These are phyloP conservation scores for Diloba caeruleocephala DNA, from an alignment of 2,888 invertebrate species.

Conservation along the genomic window DNA sequence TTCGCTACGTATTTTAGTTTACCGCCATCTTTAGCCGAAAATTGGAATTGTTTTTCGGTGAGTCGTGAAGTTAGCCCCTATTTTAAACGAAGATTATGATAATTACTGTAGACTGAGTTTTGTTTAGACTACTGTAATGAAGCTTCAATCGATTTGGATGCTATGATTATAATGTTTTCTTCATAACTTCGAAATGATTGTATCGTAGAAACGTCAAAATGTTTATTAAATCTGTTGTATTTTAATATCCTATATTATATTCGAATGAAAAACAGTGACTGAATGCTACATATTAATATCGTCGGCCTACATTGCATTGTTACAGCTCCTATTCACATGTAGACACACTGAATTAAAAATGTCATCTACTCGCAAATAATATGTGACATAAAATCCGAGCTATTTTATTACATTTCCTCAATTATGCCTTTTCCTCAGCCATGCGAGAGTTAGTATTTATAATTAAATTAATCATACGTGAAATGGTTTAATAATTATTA, in stretches of 20 bases:
- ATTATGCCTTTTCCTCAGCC: no score
- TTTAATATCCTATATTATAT: no score
- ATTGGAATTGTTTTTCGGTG: slow-evolving; percentile 45
- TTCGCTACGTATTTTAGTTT: slow-evolving; percentile 23
- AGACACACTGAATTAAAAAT: slow-evolving; percentile 21
- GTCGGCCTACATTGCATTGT: slow-evolving; percentile 24
- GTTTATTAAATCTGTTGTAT: no score
- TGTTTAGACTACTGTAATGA: not conserved
- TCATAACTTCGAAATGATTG: no score
- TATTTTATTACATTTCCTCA: not conserved
- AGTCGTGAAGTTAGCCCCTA: slow-evolving; percentile 40
- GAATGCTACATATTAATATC: slow-evolving; percentile 20
- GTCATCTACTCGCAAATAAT: not conserved
- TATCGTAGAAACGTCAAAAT: no score
- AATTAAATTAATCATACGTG: slow-evolving; percentile 40
- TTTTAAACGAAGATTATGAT: slow-evolving; percentile 31
- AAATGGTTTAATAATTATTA: slow-evolving; percentile 23
- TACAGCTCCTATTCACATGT: slow-evolving; percentile 13
- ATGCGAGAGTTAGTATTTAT: slow-evolving; percentile 20
- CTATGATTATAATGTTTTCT: no score
- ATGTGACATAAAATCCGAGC: not conserved
- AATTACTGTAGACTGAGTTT: slow-evolving; percentile 13
- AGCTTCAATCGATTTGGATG: no score
- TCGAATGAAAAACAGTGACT: no score
- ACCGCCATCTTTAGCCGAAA: slow-evolving; percentile 51